These are phyloP conservation scores for Pandemis cinnamomeana DNA, from an alignment of 2,888 invertebrate species.

Conservation along the genomic window DNA sequence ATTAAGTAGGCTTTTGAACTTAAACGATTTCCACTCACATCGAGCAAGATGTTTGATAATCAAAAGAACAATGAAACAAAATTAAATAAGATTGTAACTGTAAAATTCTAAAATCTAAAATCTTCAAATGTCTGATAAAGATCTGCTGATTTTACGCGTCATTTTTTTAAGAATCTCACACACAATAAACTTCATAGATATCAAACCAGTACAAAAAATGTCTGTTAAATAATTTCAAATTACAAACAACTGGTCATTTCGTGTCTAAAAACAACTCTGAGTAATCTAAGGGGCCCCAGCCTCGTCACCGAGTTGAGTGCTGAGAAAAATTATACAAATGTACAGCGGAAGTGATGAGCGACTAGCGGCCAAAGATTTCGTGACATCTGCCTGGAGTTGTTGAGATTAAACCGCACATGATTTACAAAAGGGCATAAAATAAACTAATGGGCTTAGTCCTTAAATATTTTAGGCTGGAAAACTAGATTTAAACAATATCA, in stretches of 20 bases:
- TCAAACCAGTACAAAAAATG: conserved; percentile 1
- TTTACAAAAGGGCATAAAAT: too few species aligned
- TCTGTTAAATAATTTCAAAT: conserved; percentile 20
- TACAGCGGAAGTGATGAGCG: conserved; percentile 45
- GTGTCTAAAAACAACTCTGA: conserved; percentile 58
- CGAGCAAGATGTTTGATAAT: too few species aligned
- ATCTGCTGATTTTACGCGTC: not conserved
- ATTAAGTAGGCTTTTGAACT: too few species aligned
- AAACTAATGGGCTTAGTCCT: too few species aligned
- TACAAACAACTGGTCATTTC: conserved; percentile 57
- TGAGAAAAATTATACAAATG: conserved; percentile 65
- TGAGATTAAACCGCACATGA: too few species aligned
- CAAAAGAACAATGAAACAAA: too few species aligned
- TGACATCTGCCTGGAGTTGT: not conserved
- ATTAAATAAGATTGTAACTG: too few species aligned
- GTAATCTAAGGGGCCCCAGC: conserved; percentile 66
- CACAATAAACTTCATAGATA: not conserved
- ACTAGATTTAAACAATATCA: too few species aligned
- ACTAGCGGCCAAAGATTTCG: conserved; percentile 46
- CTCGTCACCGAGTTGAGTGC: conserved; percentile 67
- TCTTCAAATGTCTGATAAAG: too few species aligned
- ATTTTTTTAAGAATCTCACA: not conserved
- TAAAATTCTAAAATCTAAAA: too few species aligned
- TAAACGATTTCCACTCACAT: too few species aligned
- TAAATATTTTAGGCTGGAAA: too few species aligned